Percentiles rank a stretch among this genome's conserved stretches.
These are phyloP conservation scores for Epinotia brunnichana DNA, from an alignment of 2,888 invertebrate genomes.

Conservation along the genomic window DNA sequence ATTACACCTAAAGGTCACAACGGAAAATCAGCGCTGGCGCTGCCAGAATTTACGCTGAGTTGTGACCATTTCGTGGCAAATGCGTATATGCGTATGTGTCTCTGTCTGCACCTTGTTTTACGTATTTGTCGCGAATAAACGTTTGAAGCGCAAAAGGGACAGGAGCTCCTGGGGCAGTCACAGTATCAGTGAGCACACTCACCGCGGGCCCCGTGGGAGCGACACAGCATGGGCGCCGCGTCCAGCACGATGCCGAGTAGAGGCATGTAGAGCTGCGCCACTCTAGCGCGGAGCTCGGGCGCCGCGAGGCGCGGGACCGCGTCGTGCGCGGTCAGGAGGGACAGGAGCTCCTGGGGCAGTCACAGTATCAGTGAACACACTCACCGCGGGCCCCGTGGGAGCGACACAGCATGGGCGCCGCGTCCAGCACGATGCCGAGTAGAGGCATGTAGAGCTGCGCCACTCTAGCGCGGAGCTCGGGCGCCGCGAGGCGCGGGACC, in stretches of 20 bases:
- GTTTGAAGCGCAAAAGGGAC: no score
- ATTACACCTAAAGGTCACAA: no score
- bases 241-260: conserved; percentile 94
- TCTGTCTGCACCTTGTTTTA: no score
- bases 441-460: conserved; percentile 96
- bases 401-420: conserved; percentile 90
- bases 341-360: conserved; percentile 88
- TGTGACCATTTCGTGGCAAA: no score
- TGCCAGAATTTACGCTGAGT: no score
- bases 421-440: conserved; percentile 92
- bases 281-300: conserved; percentile 88
- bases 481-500: conserved; percentile 90
- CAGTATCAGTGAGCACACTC: no score
- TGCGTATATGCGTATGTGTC: no score
- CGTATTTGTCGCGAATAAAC: no score
- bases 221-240: conserved; percentile 90
- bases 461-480: conserved; percentile 90
- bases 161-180: no score
- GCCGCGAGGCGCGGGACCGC: conserved; percentile 92
- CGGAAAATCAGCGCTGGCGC: no score
- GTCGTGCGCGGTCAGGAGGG: conserved; percentile 95
- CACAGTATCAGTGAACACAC: no score
- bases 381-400: conserved; percentile 12
- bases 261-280: conserved; percentile 95
- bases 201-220: conserved; percentile 49